phyloP scores from a whole-genome alignment of 2,888 invertebrate species.

The Drosophila crucigera region DNA sequence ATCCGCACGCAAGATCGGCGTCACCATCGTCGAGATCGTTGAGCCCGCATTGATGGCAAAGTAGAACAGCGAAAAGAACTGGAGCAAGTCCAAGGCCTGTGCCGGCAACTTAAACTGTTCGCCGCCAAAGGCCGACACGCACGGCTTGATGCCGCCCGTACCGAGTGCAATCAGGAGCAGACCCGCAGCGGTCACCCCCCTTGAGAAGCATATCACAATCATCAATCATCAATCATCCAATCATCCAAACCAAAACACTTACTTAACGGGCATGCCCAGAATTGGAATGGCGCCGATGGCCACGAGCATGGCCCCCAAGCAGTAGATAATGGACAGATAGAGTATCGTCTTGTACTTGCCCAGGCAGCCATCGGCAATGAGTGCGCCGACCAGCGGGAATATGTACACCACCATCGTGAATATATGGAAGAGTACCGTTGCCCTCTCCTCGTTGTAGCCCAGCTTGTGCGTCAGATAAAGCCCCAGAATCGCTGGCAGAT shows the following conservation, averaged over 20 bases:
- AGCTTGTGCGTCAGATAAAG: constrained; percentile 94
- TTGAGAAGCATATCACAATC: constrained; percentile 72
- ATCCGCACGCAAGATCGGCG: constrained; percentile 93
- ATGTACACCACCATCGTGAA: constrained; percentile 94
- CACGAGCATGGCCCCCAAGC: constrained; percentile 92
- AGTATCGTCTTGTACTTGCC: constrained; percentile 95
- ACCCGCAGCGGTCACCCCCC: constrained; percentile 89
- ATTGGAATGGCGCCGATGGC: constrained; percentile 89
- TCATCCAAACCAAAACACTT: constrained; percentile 48
- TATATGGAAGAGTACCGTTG: constrained; percentile 95
- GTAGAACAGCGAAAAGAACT: constrained; percentile 97
- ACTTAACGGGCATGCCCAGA: constrained; percentile 87
- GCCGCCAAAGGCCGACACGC: constrained; percentile 97
- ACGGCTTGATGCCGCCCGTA: constrained; percentile 98
- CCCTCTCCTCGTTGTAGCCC: constrained; percentile 89
- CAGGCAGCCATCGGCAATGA: constrained; percentile 96
- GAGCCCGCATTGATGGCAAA: constrained; percentile 97
- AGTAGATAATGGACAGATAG: constrained; percentile 94
- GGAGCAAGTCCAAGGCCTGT: constrained; percentile 91
- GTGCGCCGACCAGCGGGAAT: constrained; percentile 91
- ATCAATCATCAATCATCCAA: neutral
- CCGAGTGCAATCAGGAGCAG: constrained; percentile 93
- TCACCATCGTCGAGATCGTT: constrained; percentile 93
- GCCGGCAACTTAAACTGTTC: constrained; percentile 95
- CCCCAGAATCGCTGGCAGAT: constrained; percentile 92